Conservation (phyloP, 2,888 invertebrate species). For the Coenonympha glycerion region DNA sequence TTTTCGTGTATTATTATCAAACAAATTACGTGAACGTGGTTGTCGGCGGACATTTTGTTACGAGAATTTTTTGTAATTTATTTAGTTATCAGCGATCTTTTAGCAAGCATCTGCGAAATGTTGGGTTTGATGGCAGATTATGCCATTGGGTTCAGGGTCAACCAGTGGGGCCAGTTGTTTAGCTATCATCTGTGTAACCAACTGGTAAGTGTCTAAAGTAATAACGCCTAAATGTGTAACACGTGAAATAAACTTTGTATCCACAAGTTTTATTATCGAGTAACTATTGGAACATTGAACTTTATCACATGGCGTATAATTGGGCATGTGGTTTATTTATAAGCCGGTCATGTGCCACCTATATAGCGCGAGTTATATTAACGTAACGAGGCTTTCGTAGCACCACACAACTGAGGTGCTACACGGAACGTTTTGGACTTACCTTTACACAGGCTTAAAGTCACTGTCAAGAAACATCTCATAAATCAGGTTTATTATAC, state of each 20-base stretch:
- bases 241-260: not conserved
- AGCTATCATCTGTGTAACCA: conserved; percentile 41
- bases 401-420: too few relatives aligned
- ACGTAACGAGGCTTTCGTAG: too few relatives aligned
- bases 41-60: conserved; percentile 21
- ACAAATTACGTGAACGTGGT: conserved; percentile 23
- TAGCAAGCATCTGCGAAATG: conserved; percentile 64
- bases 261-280: conserved; percentile 14
- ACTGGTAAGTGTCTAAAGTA: conserved; percentile 19
- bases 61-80: conserved; percentile 3
- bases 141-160: conserved; percentile 58
- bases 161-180: conserved; percentile 40
- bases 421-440: too few relatives aligned
- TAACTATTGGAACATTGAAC: conserved; percentile 38
- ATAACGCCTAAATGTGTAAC: conserved; percentile 29
- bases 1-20: conserved; percentile 22
- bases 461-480: too few relatives aligned
- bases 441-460: too few relatives aligned
- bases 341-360: too few relatives aligned
- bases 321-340: conserved; percentile 34
- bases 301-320: conserved; percentile 44
- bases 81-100: conserved; percentile 49
- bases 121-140: conserved; percentile 52
- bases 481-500: too few relatives aligned
- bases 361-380: too few relatives aligned